Evolutionary conservation across 2,888 invertebrate genomes (phyloP).

Genomic region (Zhuqinia jingwanae): DNA sequence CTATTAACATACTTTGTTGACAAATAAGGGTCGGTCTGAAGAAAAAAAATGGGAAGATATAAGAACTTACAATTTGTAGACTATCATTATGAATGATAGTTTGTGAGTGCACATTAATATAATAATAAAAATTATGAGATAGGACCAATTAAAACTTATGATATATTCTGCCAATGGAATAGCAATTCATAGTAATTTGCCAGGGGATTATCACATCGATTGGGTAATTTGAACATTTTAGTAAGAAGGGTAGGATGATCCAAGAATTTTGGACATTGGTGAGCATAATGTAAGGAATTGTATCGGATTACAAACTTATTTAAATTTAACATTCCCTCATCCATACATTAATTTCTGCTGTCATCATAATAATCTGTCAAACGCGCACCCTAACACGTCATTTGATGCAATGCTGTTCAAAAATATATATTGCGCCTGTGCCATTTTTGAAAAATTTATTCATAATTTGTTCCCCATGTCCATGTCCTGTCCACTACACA

Average conservation of each 20-base stretch:
- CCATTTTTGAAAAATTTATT: not conserved
- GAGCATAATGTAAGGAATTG: too few species aligned
- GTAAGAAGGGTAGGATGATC: too few species aligned
- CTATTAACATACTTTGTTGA: conserved; percentile 34
- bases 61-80: not conserved
- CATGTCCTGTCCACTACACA: not conserved
- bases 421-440: conserved; percentile 6
- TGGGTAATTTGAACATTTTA: too few species aligned
- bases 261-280: too few species aligned
- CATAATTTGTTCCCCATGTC: not conserved
- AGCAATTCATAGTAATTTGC: too few species aligned
- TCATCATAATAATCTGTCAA: not conserved
- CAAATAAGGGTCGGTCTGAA: conserved; percentile 42
- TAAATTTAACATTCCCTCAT: too few species aligned
- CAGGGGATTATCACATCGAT: too few species aligned
- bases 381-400: conserved; percentile 19
- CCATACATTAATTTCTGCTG: too few species aligned
- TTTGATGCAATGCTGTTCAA: too few species aligned
- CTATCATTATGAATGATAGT: not conserved
- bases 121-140: conserved; percentile 37
- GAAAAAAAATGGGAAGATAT: conserved; percentile 15
- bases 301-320: too few species aligned
- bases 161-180: not conserved
- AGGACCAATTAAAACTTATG: conserved; percentile 31
- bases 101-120: not conserved